Conservation (phyloP, 1,140 invertebrate genomes). For the Hylaeus volcanicus region DNA sequence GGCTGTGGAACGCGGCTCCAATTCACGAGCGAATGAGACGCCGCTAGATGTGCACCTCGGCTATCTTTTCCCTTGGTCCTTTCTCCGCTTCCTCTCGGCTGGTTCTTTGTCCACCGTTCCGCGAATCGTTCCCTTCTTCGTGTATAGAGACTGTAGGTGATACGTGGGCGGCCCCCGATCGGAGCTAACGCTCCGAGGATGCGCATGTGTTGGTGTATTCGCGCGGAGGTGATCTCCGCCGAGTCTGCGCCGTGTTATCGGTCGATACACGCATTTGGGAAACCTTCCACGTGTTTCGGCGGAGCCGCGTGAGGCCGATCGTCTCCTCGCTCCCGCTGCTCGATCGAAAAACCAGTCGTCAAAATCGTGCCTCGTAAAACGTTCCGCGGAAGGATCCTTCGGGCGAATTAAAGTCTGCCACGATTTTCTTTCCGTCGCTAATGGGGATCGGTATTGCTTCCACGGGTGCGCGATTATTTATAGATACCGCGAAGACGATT, state of each 20-base stretch:
- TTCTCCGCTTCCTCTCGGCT: slow-evolving; percentile 42
- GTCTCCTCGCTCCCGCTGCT: background rate
- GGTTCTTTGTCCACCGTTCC: slow-evolving; percentile 53
- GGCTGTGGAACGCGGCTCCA: slow-evolving; percentile 43
- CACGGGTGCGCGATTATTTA: too few species aligned
- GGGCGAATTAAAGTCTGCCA: too few species aligned
- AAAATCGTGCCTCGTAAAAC: background rate
- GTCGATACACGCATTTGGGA: slow-evolving; percentile 66
- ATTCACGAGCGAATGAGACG: slow-evolving; percentile 59
- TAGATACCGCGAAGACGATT: too few species aligned
- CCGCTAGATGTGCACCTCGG: slow-evolving; percentile 34
- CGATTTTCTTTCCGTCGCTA: background rate
- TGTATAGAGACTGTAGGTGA: slow-evolving; percentile 51
- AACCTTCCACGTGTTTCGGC: slow-evolving; percentile 60
- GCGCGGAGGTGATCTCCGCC: slow-evolving; percentile 37
- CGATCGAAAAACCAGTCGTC: slow-evolving; percentile 13
- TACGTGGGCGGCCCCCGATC: slow-evolving; percentile 62
- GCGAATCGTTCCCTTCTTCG: slow-evolving; percentile 55
- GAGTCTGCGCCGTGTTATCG: slow-evolving; percentile 61
- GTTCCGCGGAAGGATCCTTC: background rate
- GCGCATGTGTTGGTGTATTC: background rate
- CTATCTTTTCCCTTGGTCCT: slow-evolving; percentile 39
- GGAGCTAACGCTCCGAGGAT: background rate
- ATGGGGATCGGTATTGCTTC: background rate
- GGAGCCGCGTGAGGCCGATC: slow-evolving; percentile 30